Evolutionary conservation across 1,140 invertebrate species (phyloP).

Genomic region (Pseudoatta argentina): DNA sequence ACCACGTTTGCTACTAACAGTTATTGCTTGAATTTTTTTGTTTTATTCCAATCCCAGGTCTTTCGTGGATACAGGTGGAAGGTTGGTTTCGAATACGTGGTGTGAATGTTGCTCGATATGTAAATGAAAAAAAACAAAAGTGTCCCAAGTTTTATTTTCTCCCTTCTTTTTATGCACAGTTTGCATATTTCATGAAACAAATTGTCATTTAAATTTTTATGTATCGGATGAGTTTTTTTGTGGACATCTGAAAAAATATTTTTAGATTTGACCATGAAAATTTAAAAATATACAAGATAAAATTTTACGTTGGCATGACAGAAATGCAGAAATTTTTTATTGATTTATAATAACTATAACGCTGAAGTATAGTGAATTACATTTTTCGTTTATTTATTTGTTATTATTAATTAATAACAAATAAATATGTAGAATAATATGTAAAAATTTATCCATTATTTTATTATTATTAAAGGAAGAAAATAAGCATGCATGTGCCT

Average conservation of each 20-base stretch:
- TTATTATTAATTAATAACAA: neutral
- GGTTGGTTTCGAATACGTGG: constrained; percentile 87
- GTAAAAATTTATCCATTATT: too few species aligned
- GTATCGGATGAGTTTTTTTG: neutral
- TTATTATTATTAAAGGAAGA: neutral
- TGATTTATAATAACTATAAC: neutral
- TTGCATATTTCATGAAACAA: constrained; percentile 3
- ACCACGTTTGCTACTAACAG: constrained; percentile 78
- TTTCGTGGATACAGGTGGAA: constrained; percentile 89
- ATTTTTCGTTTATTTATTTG: neutral
- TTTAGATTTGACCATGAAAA: neutral
- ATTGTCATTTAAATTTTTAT: constrained; percentile 1
- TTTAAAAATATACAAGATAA: neutral
- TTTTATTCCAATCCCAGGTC: constrained; percentile 87
- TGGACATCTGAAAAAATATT: neutral
- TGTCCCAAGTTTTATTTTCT: neutral
- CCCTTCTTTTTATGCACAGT: neutral
- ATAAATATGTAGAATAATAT: too few species aligned
- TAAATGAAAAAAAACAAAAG: constrained; percentile 37
- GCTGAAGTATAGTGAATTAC: neutral
- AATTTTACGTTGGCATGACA: neutral
- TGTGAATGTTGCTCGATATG: constrained; percentile 66
- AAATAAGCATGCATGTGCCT: constrained; percentile 32
- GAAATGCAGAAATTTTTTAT: too few species aligned
- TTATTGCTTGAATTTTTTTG: constrained; percentile 81